Conservation (phyloP, 1,140 invertebrate genomes). For the Mya arenaria region DNA sequence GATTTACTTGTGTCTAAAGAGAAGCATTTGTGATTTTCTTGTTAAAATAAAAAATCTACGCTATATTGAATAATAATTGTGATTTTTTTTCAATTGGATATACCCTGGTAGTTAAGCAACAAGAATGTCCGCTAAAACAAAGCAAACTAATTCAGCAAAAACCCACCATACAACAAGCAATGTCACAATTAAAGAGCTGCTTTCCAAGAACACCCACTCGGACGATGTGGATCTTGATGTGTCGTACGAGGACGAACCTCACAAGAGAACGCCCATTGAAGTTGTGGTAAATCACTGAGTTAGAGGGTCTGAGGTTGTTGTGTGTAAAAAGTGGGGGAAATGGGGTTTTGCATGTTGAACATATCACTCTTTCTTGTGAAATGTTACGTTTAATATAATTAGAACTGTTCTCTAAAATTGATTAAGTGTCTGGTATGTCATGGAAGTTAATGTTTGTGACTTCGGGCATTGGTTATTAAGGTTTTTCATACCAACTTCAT, state of each 20-base stretch:
- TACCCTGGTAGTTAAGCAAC: neutral
- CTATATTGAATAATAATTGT: neutral
- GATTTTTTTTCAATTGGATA: neutral
- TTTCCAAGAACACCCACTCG: neutral
- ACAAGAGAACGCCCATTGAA: slow-evolving; percentile 31
- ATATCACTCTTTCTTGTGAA: no score
- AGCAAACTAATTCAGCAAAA: no score
- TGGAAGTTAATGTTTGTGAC: no score
- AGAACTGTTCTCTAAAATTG: no score
- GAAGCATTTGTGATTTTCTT: no score
- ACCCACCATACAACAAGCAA: no score
- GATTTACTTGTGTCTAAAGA: no score
- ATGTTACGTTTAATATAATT: no score
- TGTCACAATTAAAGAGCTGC: neutral
- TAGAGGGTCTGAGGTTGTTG: neutral
- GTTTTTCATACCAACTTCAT: no score
- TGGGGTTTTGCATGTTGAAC: neutral
- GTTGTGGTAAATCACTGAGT: slow-evolving; percentile 32
- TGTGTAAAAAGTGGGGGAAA: neutral
- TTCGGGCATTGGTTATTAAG: no score
- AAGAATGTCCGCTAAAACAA: no score
- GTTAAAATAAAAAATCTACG: neutral
- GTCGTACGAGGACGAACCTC: slow-evolving; percentile 24
- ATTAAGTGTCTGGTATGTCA: no score
- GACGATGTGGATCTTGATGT: neutral